Evolutionary conservation across 2,888 invertebrate genomes (phyloP).

Genomic region (Stratiomys singularior): DNA sequence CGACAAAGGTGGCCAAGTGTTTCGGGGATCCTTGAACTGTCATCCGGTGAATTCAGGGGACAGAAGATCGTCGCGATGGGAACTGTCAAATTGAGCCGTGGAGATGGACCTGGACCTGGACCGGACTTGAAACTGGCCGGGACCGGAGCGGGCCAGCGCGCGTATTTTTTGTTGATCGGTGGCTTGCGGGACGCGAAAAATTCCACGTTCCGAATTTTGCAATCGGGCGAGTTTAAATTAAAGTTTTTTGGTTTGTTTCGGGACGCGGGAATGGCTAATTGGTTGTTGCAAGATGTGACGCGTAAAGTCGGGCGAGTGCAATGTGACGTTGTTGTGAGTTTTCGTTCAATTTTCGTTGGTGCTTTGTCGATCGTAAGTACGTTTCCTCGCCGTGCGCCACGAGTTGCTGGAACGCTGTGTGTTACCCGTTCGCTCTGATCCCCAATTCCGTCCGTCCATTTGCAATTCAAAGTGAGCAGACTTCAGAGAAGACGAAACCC

Average conservation of each 20-base stretch:
- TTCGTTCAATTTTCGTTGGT: not conserved
- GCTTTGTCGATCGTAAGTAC: not conserved
- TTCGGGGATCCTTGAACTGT: constrained; percentile 25
- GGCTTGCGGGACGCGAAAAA: not conserved
- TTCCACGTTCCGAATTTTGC: not conserved
- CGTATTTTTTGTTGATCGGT: constrained; percentile 8
- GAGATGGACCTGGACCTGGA: not conserved
- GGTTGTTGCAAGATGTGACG: not conserved
- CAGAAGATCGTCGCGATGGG: constrained; percentile 2
- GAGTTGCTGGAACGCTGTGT: not conserved
- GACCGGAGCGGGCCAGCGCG: not conserved
- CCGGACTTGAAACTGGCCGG: not conserved
- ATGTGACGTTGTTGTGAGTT: constrained; percentile 9
- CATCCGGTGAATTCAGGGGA: not conserved
- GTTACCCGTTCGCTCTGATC: not conserved
- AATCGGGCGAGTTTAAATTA: not conserved
- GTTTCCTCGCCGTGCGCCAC: not conserved
- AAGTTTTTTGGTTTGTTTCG: not conserved
- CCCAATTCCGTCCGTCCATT: not conserved
- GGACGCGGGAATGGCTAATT: not conserved
- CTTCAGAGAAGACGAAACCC: not conserved
- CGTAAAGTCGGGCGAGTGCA: not conserved
- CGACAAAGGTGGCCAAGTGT: constrained; percentile 8
- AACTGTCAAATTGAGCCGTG: constrained; percentile 3
- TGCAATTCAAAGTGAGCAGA: constrained; percentile 1